phyloP scores from a whole-genome alignment of 2,113 vertebrate species.

The Phylloscopus whistleri region DNA sequence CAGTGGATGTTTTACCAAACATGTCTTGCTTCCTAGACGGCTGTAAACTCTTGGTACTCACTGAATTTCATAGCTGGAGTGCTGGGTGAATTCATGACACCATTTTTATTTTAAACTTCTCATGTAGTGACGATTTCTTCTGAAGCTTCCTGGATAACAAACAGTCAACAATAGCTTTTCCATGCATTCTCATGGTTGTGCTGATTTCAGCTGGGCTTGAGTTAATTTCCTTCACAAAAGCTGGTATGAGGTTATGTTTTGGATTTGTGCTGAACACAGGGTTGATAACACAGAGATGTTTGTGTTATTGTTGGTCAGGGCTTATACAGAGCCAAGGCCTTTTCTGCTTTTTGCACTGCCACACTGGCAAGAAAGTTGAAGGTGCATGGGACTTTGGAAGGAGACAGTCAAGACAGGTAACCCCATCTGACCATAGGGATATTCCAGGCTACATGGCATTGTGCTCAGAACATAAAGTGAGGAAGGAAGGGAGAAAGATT shows the following conservation, averaged over 20 bases:
- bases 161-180: background rate
- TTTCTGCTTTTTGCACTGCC: background rate
- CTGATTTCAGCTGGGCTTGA: background rate
- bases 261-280: background rate
- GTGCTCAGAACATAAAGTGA: background rate
- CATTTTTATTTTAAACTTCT: background rate
- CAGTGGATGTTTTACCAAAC: background rate
- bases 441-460: background rate
- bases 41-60: background rate
- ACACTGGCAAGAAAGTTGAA: background rate
- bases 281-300: background rate
- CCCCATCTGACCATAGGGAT: background rate
- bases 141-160: background rate
- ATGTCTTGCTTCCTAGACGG: background rate
- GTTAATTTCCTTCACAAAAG: background rate
- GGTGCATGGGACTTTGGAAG: background rate
- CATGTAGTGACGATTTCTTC: background rate
- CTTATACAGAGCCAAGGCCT: background rate
- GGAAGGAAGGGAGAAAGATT: background rate
- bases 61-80: background rate
- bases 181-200: background rate
- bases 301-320: background rate
- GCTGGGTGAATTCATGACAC: background rate
- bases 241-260: background rate
- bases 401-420: background rate